A percentile compares a stretch with the other conserved stretches of the same genome.
Evolutionary conservation across 2,888 invertebrate genomes (phyloP).

Genomic region (Mimumesa dahlbomi): DNA sequence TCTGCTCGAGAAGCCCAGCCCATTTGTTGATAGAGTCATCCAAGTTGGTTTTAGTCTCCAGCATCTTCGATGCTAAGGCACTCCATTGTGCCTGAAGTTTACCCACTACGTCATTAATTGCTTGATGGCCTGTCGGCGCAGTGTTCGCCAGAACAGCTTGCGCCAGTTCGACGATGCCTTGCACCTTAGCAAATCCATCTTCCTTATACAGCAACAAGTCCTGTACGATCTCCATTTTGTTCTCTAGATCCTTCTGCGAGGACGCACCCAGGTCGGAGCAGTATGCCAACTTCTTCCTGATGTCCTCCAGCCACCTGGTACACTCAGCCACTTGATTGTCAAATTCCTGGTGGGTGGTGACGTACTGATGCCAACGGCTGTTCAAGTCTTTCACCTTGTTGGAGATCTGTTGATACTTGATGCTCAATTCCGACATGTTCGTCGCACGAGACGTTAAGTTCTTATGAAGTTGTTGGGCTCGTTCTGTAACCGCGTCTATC

Average conservation of each 20-base stretch:
- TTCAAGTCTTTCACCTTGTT: conserved; percentile 95
- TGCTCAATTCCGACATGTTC: conserved; percentile 93
- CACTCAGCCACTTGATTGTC: conserved; percentile 90
- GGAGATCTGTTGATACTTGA: conserved; percentile 94
- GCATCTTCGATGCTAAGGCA: conserved; percentile 91
- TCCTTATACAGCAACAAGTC: conserved; percentile 95
- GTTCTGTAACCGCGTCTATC: conserved; percentile 95
- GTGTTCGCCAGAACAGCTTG: conserved; percentile 96
- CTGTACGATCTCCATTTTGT: conserved; percentile 91
- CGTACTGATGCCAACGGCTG: conserved; percentile 95
- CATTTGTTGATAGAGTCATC: conserved; percentile 95
- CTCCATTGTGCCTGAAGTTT: conserved; percentile 96
- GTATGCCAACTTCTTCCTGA: conserved; percentile 91
- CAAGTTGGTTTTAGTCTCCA: conserved; percentile 92
- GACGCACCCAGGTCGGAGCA: conserved; percentile 91
- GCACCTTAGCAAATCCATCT: conserved; percentile 92
- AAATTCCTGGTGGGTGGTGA: conserved; percentile 92
- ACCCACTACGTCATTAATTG: conserved; percentile 91
- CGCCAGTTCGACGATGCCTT: conserved; percentile 93
- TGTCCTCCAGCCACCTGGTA: conserved; percentile 90
- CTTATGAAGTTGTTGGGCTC: conserved; percentile 91
- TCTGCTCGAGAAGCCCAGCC: conserved; percentile 94
- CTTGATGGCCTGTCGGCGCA: conserved; percentile 92
- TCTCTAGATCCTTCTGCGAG: conserved; percentile 92
- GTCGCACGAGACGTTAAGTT: conserved; percentile 88